These are phyloP conservation scores for Neoaliturus tenellus DNA, from an alignment of 2,888 invertebrate species.

Conservation along the genomic window DNA sequence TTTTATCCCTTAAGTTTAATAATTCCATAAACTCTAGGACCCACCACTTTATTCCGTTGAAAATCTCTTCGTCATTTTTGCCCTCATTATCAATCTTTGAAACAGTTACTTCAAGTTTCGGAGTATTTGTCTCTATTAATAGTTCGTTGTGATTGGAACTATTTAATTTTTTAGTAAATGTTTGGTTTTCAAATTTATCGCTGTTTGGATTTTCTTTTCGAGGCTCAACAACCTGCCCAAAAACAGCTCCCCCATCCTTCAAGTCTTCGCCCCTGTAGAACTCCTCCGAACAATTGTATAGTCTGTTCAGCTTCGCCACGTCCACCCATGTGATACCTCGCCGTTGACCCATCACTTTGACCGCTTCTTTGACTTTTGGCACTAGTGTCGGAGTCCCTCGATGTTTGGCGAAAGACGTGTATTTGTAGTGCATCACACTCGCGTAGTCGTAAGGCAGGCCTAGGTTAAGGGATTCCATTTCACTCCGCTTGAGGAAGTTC, in stretches of 20 bases:
- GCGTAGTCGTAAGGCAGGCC: conserved; percentile 68
- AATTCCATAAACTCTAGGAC: background rate
- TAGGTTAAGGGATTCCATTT: conserved; percentile 65
- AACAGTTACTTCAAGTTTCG: too few relatives aligned
- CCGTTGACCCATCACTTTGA: conserved; percentile 70
- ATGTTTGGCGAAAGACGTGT: conserved; percentile 74
- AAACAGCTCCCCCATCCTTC: background rate
- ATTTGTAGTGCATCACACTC: conserved; percentile 72
- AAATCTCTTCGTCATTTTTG: background rate
- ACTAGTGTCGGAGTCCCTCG: conserved; percentile 72
- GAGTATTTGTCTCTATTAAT: too few relatives aligned
- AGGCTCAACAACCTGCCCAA: background rate
- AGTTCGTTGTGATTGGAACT: too few relatives aligned
- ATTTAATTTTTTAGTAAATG: background rate
- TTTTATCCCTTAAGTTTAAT: background rate
- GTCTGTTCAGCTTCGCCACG: conserved; percentile 69
- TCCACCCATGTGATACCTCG: conserved; percentile 67
- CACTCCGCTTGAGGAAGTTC: conserved; percentile 66
- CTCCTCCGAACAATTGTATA: conserved; percentile 67
- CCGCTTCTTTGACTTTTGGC: conserved; percentile 69
- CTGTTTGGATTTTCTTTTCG: background rate
- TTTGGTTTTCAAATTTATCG: background rate
- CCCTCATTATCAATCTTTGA: too few relatives aligned
- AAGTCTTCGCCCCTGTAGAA: conserved; percentile 43
- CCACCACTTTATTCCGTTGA: background rate